phyloP scores from a whole-genome alignment of 2,888 invertebrate genomes.

The Venustoraphidia nigricollis region DNA sequence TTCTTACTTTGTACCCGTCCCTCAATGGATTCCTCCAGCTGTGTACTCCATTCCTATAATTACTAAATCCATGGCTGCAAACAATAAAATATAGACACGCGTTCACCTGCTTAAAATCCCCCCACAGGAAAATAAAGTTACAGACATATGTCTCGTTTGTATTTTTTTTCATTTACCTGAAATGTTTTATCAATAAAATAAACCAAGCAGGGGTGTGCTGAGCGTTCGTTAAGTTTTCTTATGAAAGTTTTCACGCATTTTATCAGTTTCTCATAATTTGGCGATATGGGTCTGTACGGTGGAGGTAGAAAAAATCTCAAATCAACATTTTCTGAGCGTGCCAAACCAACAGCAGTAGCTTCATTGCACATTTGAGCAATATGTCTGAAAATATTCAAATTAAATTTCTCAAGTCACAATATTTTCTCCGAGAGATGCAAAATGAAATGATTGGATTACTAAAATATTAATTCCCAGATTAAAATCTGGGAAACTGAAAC shows the following conservation, averaged over 20 bases:
- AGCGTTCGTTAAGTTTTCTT: constrained; percentile 24
- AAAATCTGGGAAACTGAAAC: too few relatives aligned
- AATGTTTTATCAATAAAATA: constrained; percentile 30
- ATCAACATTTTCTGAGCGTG: constrained; percentile 53
- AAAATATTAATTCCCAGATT: too few relatives aligned
- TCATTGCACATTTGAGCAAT: constrained; percentile 68
- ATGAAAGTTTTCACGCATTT: constrained; percentile 28
- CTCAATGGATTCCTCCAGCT: too few relatives aligned
- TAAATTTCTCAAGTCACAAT: constrained; percentile 16
- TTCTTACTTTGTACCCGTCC: too few relatives aligned
- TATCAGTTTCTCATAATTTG: constrained; percentile 21
- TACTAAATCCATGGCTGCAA: too few relatives aligned
- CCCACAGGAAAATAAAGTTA: too few relatives aligned
- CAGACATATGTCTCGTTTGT: too few relatives aligned
- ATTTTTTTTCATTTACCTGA: constrained; percentile 20
- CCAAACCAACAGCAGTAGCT: constrained; percentile 60
- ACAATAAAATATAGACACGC: too few relatives aligned
- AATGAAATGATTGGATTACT: too few relatives aligned
- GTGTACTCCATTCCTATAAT: too few relatives aligned
- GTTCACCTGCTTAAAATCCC: too few relatives aligned
- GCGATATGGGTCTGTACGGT: constrained; percentile 25
- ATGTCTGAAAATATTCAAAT: constrained; percentile 37
- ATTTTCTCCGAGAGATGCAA: too few relatives aligned
- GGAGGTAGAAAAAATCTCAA: constrained; percentile 60
- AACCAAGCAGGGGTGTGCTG: constrained; percentile 30